Conservation (phyloP, 1,140 invertebrate species). For the Drosophila dunni region DNA sequence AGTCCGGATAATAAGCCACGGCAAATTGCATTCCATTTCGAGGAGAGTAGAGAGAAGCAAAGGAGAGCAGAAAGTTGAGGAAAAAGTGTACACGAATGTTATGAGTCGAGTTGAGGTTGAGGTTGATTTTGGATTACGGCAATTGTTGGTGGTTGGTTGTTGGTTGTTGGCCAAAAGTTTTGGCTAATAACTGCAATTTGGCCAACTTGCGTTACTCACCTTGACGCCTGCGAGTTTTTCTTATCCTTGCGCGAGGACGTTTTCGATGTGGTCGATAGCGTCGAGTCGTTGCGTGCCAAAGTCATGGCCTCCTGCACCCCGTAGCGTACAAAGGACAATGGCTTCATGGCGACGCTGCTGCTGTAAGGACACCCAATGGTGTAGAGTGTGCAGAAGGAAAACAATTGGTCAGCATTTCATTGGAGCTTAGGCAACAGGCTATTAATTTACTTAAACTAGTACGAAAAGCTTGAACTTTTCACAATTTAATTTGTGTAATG, state of each 20-base stretch:
- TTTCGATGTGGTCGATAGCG: conserved; percentile 84
- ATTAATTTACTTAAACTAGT: too few relatives aligned
- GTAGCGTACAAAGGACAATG: conserved; percentile 83
- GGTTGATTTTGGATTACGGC: conserved; percentile 3
- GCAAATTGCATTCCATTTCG: conserved; percentile 54
- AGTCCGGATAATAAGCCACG: conserved; percentile 51
- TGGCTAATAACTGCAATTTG: conserved; percentile 70
- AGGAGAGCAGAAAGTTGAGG: background rate
- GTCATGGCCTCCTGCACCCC: conserved; percentile 84
- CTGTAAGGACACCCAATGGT: conserved; percentile 42
- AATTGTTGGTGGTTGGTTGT: background rate
- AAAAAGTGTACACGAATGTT: conserved; percentile 11
- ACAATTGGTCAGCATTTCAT: conserved; percentile 26
- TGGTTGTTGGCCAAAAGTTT: conserved; percentile 13
- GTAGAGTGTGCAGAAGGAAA: conserved; percentile 17
- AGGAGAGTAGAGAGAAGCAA: too few relatives aligned
- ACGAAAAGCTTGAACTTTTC: too few relatives aligned
- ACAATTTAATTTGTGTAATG: too few relatives aligned
- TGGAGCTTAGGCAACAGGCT: background rate
- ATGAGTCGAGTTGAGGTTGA: background rate
- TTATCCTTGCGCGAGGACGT: conserved; percentile 84
- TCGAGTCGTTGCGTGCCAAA: conserved; percentile 84
- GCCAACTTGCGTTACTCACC: conserved; percentile 59
- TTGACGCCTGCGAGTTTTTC: conserved; percentile 84
- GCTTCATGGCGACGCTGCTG: conserved; percentile 82